Evolutionary conservation across 1,140 invertebrate genomes (phyloP).

Genomic region (Drosophila rufa): DNA sequence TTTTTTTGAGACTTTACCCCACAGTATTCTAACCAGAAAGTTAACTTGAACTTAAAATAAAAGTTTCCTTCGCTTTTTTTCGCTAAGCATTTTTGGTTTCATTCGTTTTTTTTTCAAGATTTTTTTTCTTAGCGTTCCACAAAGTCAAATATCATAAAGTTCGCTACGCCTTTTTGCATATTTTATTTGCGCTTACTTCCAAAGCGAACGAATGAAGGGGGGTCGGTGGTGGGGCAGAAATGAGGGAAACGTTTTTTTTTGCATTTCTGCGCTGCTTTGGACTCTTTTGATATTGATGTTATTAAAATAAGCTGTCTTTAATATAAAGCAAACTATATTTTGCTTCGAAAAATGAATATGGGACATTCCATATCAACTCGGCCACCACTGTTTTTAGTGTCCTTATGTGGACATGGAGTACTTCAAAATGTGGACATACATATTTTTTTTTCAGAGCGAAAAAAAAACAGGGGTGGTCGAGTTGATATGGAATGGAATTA

Average conservation of each 20-base stretch:
- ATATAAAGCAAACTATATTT: not conserved
- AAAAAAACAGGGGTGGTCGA: too few relatives aligned
- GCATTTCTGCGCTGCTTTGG: conserved; percentile 47
- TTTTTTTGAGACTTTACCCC: conserved; percentile 21
- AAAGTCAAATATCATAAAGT: conserved; percentile 84
- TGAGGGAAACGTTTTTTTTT: conserved; percentile 45
- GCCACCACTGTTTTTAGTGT: too few relatives aligned
- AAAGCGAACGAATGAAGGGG: conserved; percentile 18
- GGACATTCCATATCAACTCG: too few relatives aligned
- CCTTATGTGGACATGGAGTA: too few relatives aligned
- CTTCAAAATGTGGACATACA: too few relatives aligned
- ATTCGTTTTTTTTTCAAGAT: conserved; percentile 25
- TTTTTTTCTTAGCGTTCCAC: conserved; percentile 69
- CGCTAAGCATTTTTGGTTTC: conserved; percentile 40
- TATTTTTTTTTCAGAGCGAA: too few relatives aligned
- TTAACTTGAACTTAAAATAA: conserved; percentile 83
- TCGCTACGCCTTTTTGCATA: conserved; percentile 83
- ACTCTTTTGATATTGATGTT: conserved; percentile 39
- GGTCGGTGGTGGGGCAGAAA: conserved; percentile 3
- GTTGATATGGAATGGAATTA: too few relatives aligned
- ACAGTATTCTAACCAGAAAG: conserved; percentile 74
- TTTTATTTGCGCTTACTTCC: conserved; percentile 81
- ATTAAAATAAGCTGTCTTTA: conserved; percentile 22
- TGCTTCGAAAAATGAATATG: too few relatives aligned
- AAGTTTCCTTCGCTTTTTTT: conserved; percentile 66